Percentiles rank a stretch among this genome's conserved stretches.
These are phyloP conservation scores for Promerops cafer DNA, from an alignment of 2,113 vertebrate species.

Conservation along the genomic window DNA sequence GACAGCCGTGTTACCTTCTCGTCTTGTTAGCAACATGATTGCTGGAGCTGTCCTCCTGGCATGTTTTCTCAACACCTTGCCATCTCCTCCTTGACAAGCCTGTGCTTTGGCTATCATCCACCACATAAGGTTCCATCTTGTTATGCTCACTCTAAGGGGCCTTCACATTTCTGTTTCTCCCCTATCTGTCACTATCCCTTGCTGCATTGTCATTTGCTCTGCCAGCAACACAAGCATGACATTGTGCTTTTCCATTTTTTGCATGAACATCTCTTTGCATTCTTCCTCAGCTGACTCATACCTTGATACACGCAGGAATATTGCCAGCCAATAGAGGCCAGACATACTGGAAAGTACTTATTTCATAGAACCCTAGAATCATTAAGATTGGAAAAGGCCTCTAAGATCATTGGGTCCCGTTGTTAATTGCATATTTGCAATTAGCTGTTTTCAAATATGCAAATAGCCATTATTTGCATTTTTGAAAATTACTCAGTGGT, in stretches of 20 bases:
- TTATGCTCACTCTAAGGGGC: background rate
- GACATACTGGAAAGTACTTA: background rate
- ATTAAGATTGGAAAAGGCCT: background rate
- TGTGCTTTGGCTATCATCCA: background rate
- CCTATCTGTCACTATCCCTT: background rate
- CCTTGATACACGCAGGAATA: background rate
- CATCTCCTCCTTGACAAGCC: background rate
- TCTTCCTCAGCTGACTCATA: slow-evolving; percentile 31
- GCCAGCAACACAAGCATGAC: background rate
- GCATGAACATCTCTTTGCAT: background rate
- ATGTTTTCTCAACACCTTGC: background rate
- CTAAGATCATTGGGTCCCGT: background rate
- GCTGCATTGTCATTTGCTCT: background rate
- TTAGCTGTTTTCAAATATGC: background rate
- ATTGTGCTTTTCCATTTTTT: background rate
- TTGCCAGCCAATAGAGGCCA: background rate
- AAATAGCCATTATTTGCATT: background rate
- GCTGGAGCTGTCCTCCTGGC: background rate
- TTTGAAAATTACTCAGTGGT: background rate
- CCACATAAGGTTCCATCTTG: background rate
- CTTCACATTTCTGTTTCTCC: background rate
- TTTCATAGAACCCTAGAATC: background rate
- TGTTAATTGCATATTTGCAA: background rate
- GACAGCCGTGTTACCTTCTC: background rate
- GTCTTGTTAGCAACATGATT: background rate